A percentile compares a stretch with the other conserved stretches of the same genome.
phyloP scores from a whole-genome alignment of 2,113 vertebrate species.

The Tiliqua scincoides region DNA sequence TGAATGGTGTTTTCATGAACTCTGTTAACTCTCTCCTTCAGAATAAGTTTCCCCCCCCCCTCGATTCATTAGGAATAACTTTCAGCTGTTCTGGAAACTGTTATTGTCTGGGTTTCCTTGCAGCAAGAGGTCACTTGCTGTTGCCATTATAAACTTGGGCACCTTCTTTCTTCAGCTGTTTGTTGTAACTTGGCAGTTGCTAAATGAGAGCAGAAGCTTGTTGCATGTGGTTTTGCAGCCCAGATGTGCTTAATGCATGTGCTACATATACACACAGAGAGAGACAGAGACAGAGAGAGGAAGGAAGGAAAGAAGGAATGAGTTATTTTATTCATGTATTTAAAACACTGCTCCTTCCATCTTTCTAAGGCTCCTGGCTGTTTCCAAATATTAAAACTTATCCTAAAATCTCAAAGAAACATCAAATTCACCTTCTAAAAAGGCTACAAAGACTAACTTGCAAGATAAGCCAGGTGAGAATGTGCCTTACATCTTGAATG shows the following conservation, averaged over 20 bases:
- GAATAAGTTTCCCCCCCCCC: conserved; percentile 50
- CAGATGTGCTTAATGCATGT: conserved; percentile 42
- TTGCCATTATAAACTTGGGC: conserved; percentile 61
- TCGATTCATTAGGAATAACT: conserved; percentile 65
- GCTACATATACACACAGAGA: neutral
- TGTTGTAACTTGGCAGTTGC: conserved; percentile 68
- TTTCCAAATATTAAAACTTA: neutral
- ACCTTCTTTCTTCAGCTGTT: conserved; percentile 62
- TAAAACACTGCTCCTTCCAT: neutral
- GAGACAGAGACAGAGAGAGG: neutral
- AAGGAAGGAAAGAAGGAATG: no score
- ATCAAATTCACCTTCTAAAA: neutral
- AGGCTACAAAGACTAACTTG: neutral
- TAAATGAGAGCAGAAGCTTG: conserved; percentile 66
- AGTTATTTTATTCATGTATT: neutral
- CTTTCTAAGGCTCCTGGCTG: neutral
- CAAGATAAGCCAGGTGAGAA: no score
- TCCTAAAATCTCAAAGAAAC: neutral
- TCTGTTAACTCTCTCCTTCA: conserved; percentile 43
- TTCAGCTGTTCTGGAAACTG: conserved; percentile 68
- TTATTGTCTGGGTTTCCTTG: conserved; percentile 60
- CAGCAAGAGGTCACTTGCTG: conserved; percentile 57
- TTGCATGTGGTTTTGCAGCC: conserved; percentile 17
- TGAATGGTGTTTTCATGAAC: neutral
- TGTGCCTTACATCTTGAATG: no score